Evolutionary conservation across 2,797 vertebrate species (phyloP).

Genomic region (Paratrypauchen microcephalus): DNA sequence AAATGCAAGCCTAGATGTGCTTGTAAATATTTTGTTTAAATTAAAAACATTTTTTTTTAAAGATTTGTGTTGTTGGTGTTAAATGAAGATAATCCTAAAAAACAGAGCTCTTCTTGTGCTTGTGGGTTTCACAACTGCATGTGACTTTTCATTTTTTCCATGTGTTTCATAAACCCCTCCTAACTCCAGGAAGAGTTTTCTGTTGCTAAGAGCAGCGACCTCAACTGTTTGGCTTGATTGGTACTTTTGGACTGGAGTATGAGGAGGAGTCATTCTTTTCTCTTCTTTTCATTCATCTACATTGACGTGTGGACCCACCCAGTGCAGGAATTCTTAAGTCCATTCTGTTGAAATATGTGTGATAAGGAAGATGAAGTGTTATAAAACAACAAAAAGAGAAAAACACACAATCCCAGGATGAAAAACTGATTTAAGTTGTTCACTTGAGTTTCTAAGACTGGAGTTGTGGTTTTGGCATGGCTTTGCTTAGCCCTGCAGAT

Average conservation of each 20-base stretch:
- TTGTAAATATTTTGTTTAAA: constrained; percentile 49
- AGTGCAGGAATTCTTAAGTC: constrained; percentile 47
- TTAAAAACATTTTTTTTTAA: constrained; percentile 49
- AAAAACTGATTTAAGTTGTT: background rate
- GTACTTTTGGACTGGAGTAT: constrained; percentile 14
- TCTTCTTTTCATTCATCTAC: constrained; percentile 35
- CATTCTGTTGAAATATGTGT: background rate
- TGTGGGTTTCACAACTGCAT: constrained; percentile 26
- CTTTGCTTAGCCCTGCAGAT: background rate
- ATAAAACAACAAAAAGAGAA: background rate
- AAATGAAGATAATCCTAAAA: background rate
- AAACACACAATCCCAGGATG: background rate
- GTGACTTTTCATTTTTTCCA: constrained; percentile 17
- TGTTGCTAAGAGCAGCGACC: constrained; percentile 32
- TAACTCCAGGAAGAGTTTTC: background rate
- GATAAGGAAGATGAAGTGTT: background rate
- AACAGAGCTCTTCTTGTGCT: background rate
- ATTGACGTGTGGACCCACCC: constrained; percentile 47
- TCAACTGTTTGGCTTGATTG: constrained; percentile 47
- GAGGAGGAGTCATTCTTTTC: constrained; percentile 28
- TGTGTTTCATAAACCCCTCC: background rate
- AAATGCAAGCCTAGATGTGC: constrained; percentile 11
- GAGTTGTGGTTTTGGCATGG: background rate
- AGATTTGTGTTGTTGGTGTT: background rate
- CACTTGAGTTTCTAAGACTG: too few species aligned